phyloP scores from a whole-genome alignment of 2,113 vertebrate species.

The Saccopteryx leptura region DNA sequence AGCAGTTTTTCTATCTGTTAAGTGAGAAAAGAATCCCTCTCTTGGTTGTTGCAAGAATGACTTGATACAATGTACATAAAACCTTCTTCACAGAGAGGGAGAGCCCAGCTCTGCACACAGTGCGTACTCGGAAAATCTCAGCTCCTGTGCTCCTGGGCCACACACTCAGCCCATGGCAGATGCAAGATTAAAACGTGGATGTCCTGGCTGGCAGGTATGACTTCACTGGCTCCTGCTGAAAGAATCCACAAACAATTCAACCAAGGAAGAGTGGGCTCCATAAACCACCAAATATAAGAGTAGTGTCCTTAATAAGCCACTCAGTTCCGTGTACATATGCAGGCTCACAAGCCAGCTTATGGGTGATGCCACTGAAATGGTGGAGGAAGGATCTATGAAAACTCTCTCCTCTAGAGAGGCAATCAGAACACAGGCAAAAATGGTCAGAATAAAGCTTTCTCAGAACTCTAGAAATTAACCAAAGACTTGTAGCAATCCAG shows the following conservation, averaged over 20 bases:
- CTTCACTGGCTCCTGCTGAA: neutral
- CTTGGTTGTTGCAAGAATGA: neutral
- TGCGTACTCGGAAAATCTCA: neutral
- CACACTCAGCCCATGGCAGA: neutral
- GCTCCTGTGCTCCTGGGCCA: neutral
- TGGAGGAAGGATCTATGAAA: neutral
- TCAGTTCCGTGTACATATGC: accelerated
- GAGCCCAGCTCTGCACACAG: neutral
- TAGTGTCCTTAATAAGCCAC: neutral
- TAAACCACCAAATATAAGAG: neutral
- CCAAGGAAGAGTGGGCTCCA: neutral
- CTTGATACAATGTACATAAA: neutral
- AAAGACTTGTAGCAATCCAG: neutral
- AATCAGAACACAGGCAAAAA: neutral
- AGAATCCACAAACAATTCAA: neutral
- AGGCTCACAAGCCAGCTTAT: neutral
- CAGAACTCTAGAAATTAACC: neutral
- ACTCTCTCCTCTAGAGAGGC: neutral
- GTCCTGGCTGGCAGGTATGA: neutral
- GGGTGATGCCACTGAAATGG: neutral
- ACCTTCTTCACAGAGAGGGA: neutral
- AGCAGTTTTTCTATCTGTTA: neutral
- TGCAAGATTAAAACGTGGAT: neutral
- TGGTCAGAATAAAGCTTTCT: neutral
- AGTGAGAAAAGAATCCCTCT: neutral